Base-by-base conservation (phyloP, 2,888 invertebrate genomes). In the Coelopa pilipes region DNA sequence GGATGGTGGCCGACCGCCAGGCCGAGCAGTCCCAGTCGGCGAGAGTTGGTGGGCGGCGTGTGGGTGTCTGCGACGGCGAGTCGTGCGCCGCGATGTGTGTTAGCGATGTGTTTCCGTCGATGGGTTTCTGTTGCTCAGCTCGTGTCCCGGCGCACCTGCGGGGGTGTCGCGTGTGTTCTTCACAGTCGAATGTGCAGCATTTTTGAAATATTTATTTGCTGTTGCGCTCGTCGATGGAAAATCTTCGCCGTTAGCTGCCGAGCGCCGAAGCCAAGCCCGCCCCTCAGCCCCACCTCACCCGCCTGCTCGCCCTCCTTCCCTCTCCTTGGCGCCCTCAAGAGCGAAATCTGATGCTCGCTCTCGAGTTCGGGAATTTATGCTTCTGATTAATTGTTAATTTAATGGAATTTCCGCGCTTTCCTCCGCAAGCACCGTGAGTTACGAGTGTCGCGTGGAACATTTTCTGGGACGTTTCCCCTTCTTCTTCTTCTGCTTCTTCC, bases 131-230 rank as follows among this genome's bases (percentile, higher is more conserved):
- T 67, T 34, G 21, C 34, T 10, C 21, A 45, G n/a, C n/a, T 19
- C 17, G n/a, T 21, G 46, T 62, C 49, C 47, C 65, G 55, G 63
- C 62, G 24, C 45, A 19, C 24, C 60, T 19, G 1, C 49, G 17
- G 11, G 57, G 17, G n/a, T 15, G 21, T 46, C 34, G 50, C 19
- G 49, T 24, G 13, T 12, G 46, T 71, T 66, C 46, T 69, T 67
- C 74, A 76, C 77, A 77, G 76, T 76, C 75, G 74, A 72, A 57
- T 77, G 78, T 79, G 77, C 76, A 74, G 80, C 82, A 82, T 82
- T 81, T 80, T 79, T 81, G 83, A 82, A 81, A 79, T 79, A 75
- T 75, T 74, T 75, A 75, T 75, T 70, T 71, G 71, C 60, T 71
- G 66, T 74, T 74, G 63, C 70, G 69, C 50, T 19, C 11, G 13